Percentiles rank a stretch among this genome's conserved stretches.
Evolutionary conservation across 2,888 invertebrate genomes (phyloP).

Genomic region (Lycaena phlaeas): DNA sequence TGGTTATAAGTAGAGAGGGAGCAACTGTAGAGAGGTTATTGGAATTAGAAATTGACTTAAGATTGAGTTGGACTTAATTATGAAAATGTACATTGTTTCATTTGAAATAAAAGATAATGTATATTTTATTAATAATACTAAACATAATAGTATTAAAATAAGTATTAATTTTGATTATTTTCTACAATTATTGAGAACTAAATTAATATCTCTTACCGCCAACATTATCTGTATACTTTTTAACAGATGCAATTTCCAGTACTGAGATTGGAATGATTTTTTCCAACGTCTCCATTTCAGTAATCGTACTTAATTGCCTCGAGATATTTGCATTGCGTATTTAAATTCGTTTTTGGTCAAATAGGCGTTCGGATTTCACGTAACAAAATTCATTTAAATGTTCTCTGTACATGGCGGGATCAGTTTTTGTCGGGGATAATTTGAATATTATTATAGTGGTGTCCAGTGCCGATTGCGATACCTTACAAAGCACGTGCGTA

Average conservation of each 20-base stretch:
- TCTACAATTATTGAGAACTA: too few relatives aligned
- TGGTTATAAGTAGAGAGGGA: too few relatives aligned
- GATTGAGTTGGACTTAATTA: too few relatives aligned
- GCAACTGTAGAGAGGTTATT: too few relatives aligned
- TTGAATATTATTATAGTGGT: slow-evolving; percentile 56
- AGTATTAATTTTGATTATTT: too few relatives aligned
- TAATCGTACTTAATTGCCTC: slow-evolving; percentile 18
- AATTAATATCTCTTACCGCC: too few relatives aligned
- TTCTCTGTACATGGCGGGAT: slow-evolving; percentile 34
- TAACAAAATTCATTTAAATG: slow-evolving; percentile 49
- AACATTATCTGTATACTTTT: too few relatives aligned
- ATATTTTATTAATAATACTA: too few relatives aligned
- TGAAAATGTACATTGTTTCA: too few relatives aligned
- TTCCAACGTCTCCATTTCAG: slow-evolving; percentile 9
- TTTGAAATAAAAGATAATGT: too few relatives aligned
- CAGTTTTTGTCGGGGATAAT: slow-evolving; percentile 39
- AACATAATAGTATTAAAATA: too few relatives aligned
- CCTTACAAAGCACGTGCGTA: slow-evolving; percentile 46
- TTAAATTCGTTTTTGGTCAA: slow-evolving; percentile 18
- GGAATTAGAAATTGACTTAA: too few relatives aligned
- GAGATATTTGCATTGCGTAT: slow-evolving; percentile 17
- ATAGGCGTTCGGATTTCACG: slow-evolving; percentile 35
- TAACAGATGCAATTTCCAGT: not conserved
- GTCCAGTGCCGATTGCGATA: slow-evolving; percentile 38
- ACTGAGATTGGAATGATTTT: not conserved